These are phyloP conservation scores for Drosophila prosaltans DNA, from an alignment of 1,140 invertebrate species.

Conservation along the genomic window DNA sequence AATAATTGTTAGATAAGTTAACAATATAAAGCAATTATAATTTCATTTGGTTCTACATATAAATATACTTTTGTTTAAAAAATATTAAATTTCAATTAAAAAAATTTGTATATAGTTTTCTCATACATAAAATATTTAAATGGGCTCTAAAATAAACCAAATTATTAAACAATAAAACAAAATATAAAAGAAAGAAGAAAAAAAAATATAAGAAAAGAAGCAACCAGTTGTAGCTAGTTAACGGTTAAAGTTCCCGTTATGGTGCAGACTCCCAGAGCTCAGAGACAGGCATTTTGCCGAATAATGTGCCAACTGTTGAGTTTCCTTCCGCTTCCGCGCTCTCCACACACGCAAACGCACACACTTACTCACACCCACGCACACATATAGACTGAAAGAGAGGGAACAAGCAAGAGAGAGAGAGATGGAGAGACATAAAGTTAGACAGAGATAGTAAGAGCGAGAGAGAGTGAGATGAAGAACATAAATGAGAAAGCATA, in stretches of 20 bases:
- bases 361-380: too few relatives aligned
- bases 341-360: not conserved
- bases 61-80: too few relatives aligned
- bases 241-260: not conserved
- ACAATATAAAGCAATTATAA: too few relatives aligned
- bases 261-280: not conserved
- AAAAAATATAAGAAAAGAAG: not conserved
- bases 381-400: too few relatives aligned
- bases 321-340: conserved; percentile 71
- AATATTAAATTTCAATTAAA: too few relatives aligned
- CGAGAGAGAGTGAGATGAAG: not conserved
- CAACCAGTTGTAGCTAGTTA: conserved; percentile 6
- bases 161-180: not conserved
- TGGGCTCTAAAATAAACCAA: not conserved
- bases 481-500: not conserved
- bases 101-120: too few relatives aligned
- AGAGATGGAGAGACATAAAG: not conserved
- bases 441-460: not conserved
- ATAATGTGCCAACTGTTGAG: conserved; percentile 79
- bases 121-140: not conserved
- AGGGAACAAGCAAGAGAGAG: not conserved
- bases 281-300: not conserved
- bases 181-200: not conserved
- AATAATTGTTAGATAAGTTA: too few relatives aligned
- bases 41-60: too few relatives aligned